phyloP scores from a whole-genome alignment of 1,140 invertebrate genomes.

The Coboldia fuscipes region DNA sequence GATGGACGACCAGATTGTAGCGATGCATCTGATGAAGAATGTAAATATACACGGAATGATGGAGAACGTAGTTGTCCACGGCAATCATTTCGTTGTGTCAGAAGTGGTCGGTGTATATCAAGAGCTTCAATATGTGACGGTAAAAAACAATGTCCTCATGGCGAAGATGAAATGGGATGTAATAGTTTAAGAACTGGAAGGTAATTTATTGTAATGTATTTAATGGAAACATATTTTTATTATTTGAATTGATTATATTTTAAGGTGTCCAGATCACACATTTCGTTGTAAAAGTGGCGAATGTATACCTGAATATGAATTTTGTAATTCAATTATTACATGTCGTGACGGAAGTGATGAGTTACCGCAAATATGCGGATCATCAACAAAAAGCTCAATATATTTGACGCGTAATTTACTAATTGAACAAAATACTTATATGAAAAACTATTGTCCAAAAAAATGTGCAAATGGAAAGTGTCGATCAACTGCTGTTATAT shows the following conservation, averaged over 20 bases:
- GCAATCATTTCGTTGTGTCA: constrained; percentile 38
- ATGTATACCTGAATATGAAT: constrained; percentile 70
- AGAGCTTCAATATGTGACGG: constrained; percentile 57
- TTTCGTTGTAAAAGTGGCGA: constrained; percentile 65
- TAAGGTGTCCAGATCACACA: constrained; percentile 50
- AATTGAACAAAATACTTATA: constrained; percentile 6
- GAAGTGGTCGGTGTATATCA: constrained; percentile 49
- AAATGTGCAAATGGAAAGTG: constrained; percentile 69
- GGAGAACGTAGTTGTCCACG: constrained; percentile 12
- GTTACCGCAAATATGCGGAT: constrained; percentile 44
- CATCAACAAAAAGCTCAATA: constrained; percentile 18
- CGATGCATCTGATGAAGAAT: constrained; percentile 68
- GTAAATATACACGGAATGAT: constrained; percentile 20
- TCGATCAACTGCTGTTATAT: constrained; percentile 64
- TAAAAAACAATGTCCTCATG: constrained; percentile 47
- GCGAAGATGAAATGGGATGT: constrained; percentile 61
- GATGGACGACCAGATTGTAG: constrained; percentile 49
- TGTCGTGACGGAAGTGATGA: constrained; percentile 73
- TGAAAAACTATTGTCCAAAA: constrained; percentile 39
- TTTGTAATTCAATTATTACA: constrained; percentile 71
- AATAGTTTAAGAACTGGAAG: constrained; percentile 27
- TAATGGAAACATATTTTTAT: not conserved
- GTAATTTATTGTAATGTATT: constrained; percentile 13
- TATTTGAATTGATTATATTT: constrained; percentile 6
- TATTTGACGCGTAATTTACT: constrained; percentile 17